Evolutionary conservation across 2,888 invertebrate species (phyloP), one percentile per base, ranked within the genome.

Genomic region (Eurytoma adleriae): DNA sequence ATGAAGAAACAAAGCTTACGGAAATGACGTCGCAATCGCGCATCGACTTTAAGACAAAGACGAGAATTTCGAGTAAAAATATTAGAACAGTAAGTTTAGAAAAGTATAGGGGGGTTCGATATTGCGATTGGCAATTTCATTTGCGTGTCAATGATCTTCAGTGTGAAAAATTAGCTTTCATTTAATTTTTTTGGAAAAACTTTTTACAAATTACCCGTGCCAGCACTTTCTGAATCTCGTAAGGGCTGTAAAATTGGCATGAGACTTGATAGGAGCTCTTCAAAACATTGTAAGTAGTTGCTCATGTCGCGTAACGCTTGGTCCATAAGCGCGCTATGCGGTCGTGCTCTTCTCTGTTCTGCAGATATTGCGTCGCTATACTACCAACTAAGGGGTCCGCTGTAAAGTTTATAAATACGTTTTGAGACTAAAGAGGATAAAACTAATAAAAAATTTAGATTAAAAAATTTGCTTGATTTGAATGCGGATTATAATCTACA

Each of bases 311-410:
- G 90, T 97, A 99, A 89, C 99, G 95, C 92, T 98, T 98, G 91
- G 99, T 99, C 99, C 99, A 99, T 90, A 98, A 95, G 91, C 98
- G 95, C 86, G 99, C 99, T 91, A 98, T 98, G 91, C 98, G 95
- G 92, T 99, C 99, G 91, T 99, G 99, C 91, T 99, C 99, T 90
- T 98, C 98, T 83, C 98, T 94, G 92, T 99, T 98, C 92, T 98
- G 98, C 86, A 98, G 93, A 93, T 98, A 99, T 93, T 99, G 99
- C 84, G 98, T 98, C 73, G 99, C 99, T 93, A 99, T 99, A 91
- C 97, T 98, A 85, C 98, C 98, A 81, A 99, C 99, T 88, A 99
- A 92, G 3, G 99, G 99, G 92, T 99, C 99, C 89, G 97, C 98
- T 96, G 92, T 3, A 93, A 94, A 87, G 72, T 40, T 50, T 72